phyloP scores from a whole-genome alignment of 2,888 invertebrate species.

The Hecatera dysodea region DNA sequence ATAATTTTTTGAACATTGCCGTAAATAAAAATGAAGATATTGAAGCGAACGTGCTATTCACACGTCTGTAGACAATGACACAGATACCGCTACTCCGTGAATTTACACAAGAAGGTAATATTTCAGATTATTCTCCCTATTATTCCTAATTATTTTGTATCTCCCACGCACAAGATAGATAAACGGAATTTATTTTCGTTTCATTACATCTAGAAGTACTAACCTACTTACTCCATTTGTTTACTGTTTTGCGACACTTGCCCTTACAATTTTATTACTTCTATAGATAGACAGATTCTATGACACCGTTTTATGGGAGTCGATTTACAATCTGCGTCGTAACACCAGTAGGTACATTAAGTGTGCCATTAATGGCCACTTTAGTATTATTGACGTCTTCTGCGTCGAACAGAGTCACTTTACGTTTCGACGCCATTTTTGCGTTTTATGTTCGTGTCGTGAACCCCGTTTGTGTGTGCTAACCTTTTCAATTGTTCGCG shows the following conservation, averaged over 20 bases:
- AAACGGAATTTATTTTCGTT: slow-evolving; percentile 34
- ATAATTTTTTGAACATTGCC: neutral
- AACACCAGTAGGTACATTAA: slow-evolving; percentile 70
- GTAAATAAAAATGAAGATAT: neutral
- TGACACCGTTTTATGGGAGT: slow-evolving; percentile 74
- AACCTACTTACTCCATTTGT: slow-evolving; percentile 35
- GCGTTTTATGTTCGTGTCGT: slow-evolving; percentile 72
- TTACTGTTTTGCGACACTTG: slow-evolving; percentile 26
- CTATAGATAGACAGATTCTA: slow-evolving; percentile 57
- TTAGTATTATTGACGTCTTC: slow-evolving; percentile 80
- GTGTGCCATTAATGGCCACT: slow-evolving; percentile 74
- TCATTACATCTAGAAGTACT: slow-evolving; percentile 32
- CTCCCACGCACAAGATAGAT: slow-evolving; percentile 31
- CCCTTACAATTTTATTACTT: slow-evolving; percentile 54
- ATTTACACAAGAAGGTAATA: slow-evolving; percentile 18
- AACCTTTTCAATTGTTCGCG: slow-evolving; percentile 48
- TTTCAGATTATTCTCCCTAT: slow-evolving; percentile 38
- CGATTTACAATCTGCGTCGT: slow-evolving; percentile 82
- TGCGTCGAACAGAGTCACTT: slow-evolving; percentile 76
- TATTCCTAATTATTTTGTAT: slow-evolving; percentile 32
- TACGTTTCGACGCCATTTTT: slow-evolving; percentile 71
- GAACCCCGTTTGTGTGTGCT: slow-evolving; percentile 57
- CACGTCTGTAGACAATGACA: neutral
- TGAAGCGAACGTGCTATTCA: neutral
- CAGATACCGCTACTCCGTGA: neutral